Evolutionary conservation across 2,888 invertebrate genomes (phyloP).

Genomic region (Agriopis leucophaearia): DNA sequence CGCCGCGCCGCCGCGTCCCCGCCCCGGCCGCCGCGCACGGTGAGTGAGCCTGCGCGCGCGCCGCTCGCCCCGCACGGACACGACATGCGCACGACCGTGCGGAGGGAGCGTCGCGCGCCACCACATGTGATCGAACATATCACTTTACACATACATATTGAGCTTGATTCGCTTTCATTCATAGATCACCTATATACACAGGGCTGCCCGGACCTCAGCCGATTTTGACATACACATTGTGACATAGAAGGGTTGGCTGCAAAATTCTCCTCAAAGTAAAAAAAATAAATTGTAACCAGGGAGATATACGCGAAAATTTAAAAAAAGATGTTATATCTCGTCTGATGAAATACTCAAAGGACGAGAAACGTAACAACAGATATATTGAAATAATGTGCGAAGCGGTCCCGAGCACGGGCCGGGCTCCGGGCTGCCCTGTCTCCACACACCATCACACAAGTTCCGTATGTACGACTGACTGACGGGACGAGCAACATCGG

Average conservation of each 20-base stretch:
- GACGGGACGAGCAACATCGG: not conserved
- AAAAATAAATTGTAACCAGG: too few species aligned
- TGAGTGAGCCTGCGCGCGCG: constrained; percentile 17
- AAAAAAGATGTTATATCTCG: too few species aligned
- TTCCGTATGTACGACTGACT: not conserved
- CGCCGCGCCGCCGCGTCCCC: constrained; percentile 40
- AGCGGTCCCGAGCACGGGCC: too few species aligned
- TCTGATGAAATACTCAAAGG: too few species aligned
- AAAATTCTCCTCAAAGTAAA: too few species aligned
- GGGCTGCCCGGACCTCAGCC: too few species aligned
- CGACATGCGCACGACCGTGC: not conserved
- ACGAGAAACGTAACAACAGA: too few species aligned
- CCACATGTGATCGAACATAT: not conserved
- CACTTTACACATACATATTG: not conserved
- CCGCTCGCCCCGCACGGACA: not conserved
- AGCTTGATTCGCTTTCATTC: not conserved
- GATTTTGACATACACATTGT: too few species aligned
- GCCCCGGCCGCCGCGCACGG: constrained; percentile 38
- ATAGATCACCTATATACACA: not conserved
- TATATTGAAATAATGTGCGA: too few species aligned
- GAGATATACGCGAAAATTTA: too few species aligned
- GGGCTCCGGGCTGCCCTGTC: not conserved
- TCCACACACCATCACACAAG: not conserved
- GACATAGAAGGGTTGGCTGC: too few species aligned
- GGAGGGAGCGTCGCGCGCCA: constrained; percentile 9